Evolutionary conservation across 2,113 vertebrate species (phyloP).

Genomic region (Gasterosteus aculeatus): DNA sequence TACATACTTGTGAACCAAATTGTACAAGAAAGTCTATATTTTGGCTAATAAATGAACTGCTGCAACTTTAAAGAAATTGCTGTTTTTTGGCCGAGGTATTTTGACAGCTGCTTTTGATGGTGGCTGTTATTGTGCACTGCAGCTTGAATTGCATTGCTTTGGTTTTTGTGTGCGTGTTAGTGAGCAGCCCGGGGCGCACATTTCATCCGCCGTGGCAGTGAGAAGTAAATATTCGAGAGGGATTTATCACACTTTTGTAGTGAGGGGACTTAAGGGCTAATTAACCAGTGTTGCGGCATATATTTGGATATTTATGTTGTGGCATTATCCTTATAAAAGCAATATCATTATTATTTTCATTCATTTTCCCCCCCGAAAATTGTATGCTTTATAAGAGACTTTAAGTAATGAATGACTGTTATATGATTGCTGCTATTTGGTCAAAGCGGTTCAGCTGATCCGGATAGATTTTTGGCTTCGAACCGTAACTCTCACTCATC

Average conservation of each 20-base stretch:
- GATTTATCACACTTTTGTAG: slow-evolving; percentile 78
- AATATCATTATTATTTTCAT: slow-evolving; percentile 74
- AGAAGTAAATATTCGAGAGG: slow-evolving; percentile 73
- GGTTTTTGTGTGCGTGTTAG: slow-evolving; percentile 28
- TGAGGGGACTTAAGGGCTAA: slow-evolving; percentile 73
- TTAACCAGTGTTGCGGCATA: slow-evolving; percentile 73
- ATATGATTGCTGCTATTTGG: slow-evolving; percentile 33
- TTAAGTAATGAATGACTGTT: slow-evolving; percentile 58
- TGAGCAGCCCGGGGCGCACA: slow-evolving; percentile 60
- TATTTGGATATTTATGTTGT: slow-evolving; percentile 80
- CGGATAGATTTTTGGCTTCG: slow-evolving; percentile 62
- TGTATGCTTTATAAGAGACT: slow-evolving; percentile 43
- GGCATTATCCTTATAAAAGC: slow-evolving; percentile 74
- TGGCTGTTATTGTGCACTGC: slow-evolving; percentile 53
- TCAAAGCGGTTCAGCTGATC: slow-evolving; percentile 53
- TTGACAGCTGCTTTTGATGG: slow-evolving; percentile 61
- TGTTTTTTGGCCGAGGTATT: slow-evolving; percentile 54
- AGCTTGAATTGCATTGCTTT: slow-evolving; percentile 49
- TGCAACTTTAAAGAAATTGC: slow-evolving; percentile 88
- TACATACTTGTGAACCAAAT: slow-evolving; percentile 99
- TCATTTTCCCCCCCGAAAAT: slow-evolving; percentile 58
- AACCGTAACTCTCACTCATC: slow-evolving; percentile 60
- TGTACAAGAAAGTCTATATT: slow-evolving; percentile 99
- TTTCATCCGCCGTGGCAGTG: slow-evolving; percentile 62
- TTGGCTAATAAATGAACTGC: slow-evolving; percentile 99